Evolutionary conservation across 2,797 vertebrate species (phyloP).

Genomic region (Lycodopsis pacificus): DNA sequence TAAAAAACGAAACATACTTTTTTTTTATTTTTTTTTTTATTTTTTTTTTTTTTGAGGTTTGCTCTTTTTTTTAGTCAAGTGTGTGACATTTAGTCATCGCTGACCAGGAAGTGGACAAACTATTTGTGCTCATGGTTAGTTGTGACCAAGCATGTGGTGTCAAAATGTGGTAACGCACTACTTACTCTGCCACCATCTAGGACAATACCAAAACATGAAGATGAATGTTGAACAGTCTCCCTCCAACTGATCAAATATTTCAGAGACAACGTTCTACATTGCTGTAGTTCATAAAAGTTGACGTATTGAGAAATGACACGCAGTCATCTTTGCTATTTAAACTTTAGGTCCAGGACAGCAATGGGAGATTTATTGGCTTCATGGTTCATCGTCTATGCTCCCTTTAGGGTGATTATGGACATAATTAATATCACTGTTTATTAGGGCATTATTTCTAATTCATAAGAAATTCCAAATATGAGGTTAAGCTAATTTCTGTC

Average conservation of each 20-base stretch:
- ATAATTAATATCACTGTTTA: constrained; percentile 1
- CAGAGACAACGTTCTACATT: neutral
- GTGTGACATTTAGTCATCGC: constrained; percentile 32
- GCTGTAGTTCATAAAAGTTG: constrained; percentile 1
- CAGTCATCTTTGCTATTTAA: too few relatives aligned
- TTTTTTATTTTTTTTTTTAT: neutral
- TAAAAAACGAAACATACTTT: constrained; percentile 45
- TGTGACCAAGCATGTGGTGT: neutral
- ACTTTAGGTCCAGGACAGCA: neutral
- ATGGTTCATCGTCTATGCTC: constrained; percentile 21
- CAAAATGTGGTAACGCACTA: neutral
- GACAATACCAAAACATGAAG: neutral
- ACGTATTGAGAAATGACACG: neutral
- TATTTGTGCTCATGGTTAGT: constrained; percentile 8
- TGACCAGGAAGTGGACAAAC: neutral
- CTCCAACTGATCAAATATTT: neutral
- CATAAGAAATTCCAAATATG: neutral
- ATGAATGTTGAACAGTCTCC: neutral
- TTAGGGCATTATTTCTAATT: neutral
- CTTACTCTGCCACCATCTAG: neutral
- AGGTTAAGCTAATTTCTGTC: neutral
- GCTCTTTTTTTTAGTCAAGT: constrained; percentile 17
- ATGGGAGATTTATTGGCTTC: constrained; percentile 16
- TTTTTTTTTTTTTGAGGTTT: constrained; percentile 10
- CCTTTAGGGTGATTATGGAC: neutral